Percentiles rank a stretch among this genome's conserved stretches.
phyloP scores from a whole-genome alignment of 2,888 invertebrate species.

The Dynastes maya region DNA sequence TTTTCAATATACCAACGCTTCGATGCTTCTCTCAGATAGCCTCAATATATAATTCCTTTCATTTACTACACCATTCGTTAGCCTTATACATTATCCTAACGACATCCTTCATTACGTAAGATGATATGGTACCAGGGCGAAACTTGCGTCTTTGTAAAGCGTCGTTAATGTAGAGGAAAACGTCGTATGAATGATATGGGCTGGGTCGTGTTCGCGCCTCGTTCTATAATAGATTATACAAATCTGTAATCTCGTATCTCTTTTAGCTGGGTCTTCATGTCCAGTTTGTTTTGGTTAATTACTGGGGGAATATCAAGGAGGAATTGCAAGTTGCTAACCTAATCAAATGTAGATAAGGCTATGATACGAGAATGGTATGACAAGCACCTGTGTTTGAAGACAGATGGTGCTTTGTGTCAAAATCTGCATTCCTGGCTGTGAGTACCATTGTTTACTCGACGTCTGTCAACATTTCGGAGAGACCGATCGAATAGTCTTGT shows the following conservation, averaged over 20 bases:
- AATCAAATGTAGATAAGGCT: background rate
- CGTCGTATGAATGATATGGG: constrained; percentile 14
- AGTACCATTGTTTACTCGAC: too few relatives aligned
- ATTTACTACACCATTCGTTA: background rate
- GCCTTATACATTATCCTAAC: constrained; percentile 32
- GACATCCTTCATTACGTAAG: constrained; percentile 45
- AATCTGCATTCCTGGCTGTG: too few relatives aligned
- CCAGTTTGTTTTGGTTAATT: background rate
- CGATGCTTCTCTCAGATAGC: background rate
- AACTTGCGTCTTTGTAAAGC: background rate
- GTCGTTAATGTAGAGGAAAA: constrained; percentile 26
- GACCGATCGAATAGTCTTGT: too few relatives aligned
- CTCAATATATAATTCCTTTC: background rate
- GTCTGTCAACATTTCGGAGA: too few relatives aligned
- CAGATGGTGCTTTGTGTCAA: too few relatives aligned
- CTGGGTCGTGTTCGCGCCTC: background rate
- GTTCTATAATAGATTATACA: background rate
- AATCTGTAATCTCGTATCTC: background rate
- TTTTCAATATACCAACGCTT: background rate
- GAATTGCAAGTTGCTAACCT: background rate
- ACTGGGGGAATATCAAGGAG: background rate
- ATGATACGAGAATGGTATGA: too few relatives aligned
- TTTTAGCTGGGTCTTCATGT: background rate
- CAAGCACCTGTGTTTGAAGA: too few relatives aligned
- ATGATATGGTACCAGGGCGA: constrained; percentile 1